These are phyloP conservation scores for Fratercula arctica DNA, from an alignment of 2,797 vertebrate species.

Conservation along the genomic window DNA sequence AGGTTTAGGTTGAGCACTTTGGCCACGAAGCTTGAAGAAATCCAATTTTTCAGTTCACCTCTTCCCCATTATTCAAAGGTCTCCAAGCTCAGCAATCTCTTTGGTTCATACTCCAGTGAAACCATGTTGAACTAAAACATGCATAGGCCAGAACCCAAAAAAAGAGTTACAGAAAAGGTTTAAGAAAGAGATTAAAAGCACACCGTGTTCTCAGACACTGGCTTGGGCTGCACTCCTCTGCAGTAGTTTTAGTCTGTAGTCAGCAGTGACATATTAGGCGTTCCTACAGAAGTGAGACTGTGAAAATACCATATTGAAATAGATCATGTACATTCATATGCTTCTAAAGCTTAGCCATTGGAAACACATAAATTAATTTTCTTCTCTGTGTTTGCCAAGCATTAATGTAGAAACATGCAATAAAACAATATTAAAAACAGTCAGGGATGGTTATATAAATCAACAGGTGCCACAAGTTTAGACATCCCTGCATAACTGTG, in stretches of 20 bases:
- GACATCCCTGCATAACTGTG: not conserved
- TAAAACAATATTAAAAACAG: not conserved
- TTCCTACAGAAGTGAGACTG: not conserved
- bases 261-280: not conserved
- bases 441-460: not conserved
- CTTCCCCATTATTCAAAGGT: constrained; percentile 28
- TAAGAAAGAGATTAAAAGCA: not conserved
- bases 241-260: not conserved
- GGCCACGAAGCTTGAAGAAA: constrained; percentile 7
- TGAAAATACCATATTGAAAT: not conserved
- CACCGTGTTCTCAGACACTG: accelerated
- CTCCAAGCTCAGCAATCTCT: not conserved
- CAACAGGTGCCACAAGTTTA: not conserved
- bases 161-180: not conserved
- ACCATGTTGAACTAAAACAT: constrained; percentile 2
- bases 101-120: constrained; percentile 14
- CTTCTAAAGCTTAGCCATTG: not conserved
- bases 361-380: not conserved
- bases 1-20: constrained; percentile 6
- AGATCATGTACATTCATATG: accelerated
- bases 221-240: not conserved
- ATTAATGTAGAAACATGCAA: not conserved
- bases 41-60: constrained; percentile 60
- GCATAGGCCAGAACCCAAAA: not conserved
- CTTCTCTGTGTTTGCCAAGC: not conserved